phyloP scores from a whole-genome alignment of 1,140 invertebrate species.

The Ceratina australensis region DNA sequence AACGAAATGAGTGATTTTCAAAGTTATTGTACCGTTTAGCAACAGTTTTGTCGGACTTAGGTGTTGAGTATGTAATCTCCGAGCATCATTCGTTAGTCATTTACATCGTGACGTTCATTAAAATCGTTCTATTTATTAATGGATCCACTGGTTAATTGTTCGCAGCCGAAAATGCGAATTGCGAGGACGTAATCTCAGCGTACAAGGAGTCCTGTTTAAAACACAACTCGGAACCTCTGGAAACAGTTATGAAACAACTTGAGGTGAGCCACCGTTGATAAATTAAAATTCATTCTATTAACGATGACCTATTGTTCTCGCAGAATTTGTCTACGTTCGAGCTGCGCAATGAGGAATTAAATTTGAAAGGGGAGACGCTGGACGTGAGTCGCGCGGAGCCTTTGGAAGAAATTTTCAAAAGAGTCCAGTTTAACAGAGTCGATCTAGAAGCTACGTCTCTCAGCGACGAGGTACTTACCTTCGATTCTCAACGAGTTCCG shows the following conservation, averaged over 20 bases:
- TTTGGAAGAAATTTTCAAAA: constrained; percentile 88
- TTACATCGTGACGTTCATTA: constrained; percentile 44
- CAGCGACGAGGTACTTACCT: constrained; percentile 84
- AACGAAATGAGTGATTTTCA: constrained; percentile 20
- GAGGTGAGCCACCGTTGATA: constrained; percentile 76
- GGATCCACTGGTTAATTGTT: constrained; percentile 67
- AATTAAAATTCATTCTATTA: background rate
- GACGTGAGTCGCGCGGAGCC: constrained; percentile 84
- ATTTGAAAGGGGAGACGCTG: constrained; percentile 80
- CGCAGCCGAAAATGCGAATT: constrained; percentile 79
- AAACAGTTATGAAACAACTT: constrained; percentile 86
- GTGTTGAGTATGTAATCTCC: background rate
- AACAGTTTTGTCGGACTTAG: background rate
- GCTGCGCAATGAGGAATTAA: constrained; percentile 78
- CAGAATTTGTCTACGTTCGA: constrained; percentile 71
- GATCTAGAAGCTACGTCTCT: constrained; percentile 85
- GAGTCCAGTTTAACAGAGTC: constrained; percentile 86
- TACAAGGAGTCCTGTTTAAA: constrained; percentile 86
- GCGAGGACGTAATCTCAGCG: constrained; percentile 84
- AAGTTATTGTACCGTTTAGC: constrained; percentile 1
- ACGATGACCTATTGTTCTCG: constrained; percentile 25
- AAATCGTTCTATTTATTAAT: constrained; percentile 2
- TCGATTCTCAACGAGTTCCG: background rate
- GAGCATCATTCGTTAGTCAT: constrained; percentile 45
- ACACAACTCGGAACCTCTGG: constrained; percentile 84